phyloP scores from a whole-genome alignment of 2,113 vertebrate species.

The Campylorhamphus procurvoides region DNA sequence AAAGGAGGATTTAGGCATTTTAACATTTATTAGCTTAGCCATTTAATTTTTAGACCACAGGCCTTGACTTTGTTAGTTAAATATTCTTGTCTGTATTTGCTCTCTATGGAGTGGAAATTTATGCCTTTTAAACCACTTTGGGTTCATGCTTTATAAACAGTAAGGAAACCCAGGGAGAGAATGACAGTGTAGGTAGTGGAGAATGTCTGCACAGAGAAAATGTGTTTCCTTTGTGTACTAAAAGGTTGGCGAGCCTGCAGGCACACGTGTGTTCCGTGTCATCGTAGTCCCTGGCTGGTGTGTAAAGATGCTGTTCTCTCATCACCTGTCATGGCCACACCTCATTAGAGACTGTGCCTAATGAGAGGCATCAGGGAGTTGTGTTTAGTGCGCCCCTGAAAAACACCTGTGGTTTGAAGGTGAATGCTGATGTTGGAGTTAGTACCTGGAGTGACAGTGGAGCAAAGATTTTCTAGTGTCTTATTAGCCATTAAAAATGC shows the following conservation, averaged over 20 bases:
- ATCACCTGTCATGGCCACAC: neutral
- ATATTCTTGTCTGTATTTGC: neutral
- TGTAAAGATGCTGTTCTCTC: neutral
- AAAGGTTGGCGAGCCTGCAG: neutral
- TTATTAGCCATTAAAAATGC: neutral
- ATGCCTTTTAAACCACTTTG: neutral
- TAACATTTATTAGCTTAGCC: neutral
- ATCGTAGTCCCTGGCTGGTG: neutral
- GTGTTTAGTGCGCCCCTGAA: neutral
- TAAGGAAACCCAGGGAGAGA: neutral
- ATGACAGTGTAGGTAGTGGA: neutral
- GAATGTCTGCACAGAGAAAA: neutral
- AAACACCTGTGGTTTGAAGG: neutral
- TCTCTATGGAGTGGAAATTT: neutral
- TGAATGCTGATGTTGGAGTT: neutral
- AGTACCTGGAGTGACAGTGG: neutral
- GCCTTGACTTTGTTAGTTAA: neutral
- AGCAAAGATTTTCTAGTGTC: neutral
- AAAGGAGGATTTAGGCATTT: neutral
- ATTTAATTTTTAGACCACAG: neutral
- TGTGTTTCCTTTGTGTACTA: neutral
- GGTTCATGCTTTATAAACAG: neutral
- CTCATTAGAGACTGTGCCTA: neutral
- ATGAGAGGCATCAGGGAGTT: neutral
- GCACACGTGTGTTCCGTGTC: accelerated